A percentile compares a stretch with the other conserved stretches of the same genome.
These are phyloP conservation scores for Lumbricus terrestris DNA, from an alignment of 2,888 invertebrate genomes.

Conservation along the genomic window DNA sequence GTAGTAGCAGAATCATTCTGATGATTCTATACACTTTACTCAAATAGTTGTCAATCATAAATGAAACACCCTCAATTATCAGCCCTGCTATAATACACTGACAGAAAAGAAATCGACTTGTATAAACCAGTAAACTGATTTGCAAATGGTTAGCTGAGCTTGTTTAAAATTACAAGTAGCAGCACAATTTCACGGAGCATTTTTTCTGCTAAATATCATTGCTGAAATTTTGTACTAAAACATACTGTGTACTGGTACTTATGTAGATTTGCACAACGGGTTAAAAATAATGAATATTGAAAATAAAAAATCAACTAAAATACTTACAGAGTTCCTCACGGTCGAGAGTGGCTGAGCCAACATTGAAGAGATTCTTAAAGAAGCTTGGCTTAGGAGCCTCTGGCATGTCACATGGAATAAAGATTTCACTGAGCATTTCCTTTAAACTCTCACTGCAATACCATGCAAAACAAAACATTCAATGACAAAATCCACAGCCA, in stretches of 20 bases:
- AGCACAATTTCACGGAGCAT: too few relatives aligned
- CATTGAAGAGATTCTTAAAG: slow-evolving; percentile 77
- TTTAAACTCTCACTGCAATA: slow-evolving; percentile 75
- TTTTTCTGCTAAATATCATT: too few relatives aligned
- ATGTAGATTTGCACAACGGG: neutral
- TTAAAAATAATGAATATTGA: neutral
- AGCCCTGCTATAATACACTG: too few relatives aligned
- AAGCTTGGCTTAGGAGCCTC: slow-evolving; percentile 95
- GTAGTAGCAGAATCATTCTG: too few relatives aligned
- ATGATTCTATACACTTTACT: neutral
- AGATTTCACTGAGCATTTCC: slow-evolving; percentile 93
- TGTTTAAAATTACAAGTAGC: too few relatives aligned
- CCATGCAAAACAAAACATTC: neutral
- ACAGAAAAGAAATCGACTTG: too few relatives aligned
- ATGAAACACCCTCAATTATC: too few relatives aligned
- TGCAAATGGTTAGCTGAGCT: too few relatives aligned
- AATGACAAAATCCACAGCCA: neutral
- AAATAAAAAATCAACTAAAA: neutral
- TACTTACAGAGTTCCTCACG: slow-evolving; percentile 88
- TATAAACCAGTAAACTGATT: too few relatives aligned
- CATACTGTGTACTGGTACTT: neutral
- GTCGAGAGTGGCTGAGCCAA: slow-evolving; percentile 68
- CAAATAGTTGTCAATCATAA: too few relatives aligned
- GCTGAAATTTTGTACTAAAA: neutral
- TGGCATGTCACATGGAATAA: slow-evolving; percentile 90